Evolutionary conservation across 2,888 invertebrate genomes (phyloP), one percentile per base, ranked within the genome.

Genomic region (Troides aeacus): DNA sequence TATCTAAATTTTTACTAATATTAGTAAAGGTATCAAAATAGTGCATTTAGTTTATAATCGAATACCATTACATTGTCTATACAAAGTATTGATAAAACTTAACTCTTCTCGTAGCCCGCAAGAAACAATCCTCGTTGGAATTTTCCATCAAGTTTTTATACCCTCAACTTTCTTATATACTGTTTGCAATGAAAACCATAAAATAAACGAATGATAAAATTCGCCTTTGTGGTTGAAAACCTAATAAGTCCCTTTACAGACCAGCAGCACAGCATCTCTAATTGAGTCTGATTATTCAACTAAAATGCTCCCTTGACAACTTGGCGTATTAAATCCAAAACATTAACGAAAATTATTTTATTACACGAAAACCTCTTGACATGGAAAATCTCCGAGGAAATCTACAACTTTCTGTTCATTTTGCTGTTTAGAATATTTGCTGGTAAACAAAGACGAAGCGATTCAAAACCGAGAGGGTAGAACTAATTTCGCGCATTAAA

Each of bases 401-500:
- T 66, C 46, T 62, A 18, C 17, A 60, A 61, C 61, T 69, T 65
- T 62, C 62, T 66, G 36, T 62, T 69, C 64, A 53, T 66, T 58
- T 58, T 7, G 70, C 62, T 50, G 50, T 70, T 66, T 66, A 62
- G 53, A 70, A 66, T 63, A 63, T 70, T 57, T 66, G 66, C 62
- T 24, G 24, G 57, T 62, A 53, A 70, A 66, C 62, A 70, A 66
- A 66, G 62, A 59, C 62, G 62, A 63, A 70, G 21, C 70, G 66
- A 66, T 69, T 69, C 64, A 56, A 69, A 69, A 46, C 56, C 61
- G 57, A 61, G 65, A 64, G 69, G 64, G 64, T 62, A 57, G 65
- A 69, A 69, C 69, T 69, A 65, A 69, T 69, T 69, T 69, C 65
- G 64, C 57, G 65, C 57, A 69, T 69, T 65, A 69, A 69, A 69